phyloP scores from a whole-genome alignment of 2,888 invertebrate genomes.

The Drosophila barbarae region DNA sequence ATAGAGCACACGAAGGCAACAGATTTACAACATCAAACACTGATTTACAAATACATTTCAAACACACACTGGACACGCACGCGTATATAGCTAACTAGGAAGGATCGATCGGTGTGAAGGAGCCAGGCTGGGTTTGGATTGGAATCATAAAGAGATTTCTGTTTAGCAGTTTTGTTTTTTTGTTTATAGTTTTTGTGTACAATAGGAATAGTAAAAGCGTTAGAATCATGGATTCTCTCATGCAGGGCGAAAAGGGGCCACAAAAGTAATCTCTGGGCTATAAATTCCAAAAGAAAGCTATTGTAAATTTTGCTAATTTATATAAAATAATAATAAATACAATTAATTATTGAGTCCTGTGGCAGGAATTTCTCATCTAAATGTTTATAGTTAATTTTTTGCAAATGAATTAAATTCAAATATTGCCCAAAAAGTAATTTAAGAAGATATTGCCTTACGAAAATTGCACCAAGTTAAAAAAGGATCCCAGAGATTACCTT shows the following conservation, averaged over 20 bases:
- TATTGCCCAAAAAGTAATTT: neutral
- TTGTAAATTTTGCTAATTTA: neutral
- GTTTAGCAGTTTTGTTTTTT: too few species aligned
- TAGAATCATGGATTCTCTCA: conserved; percentile 22
- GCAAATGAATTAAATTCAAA: conserved; percentile 2
- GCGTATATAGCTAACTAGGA: conserved; percentile 24
- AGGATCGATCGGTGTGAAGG: conserved; percentile 10
- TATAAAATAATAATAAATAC: neutral
- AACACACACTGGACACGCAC: conserved; percentile 21
- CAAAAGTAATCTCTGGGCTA: conserved; percentile 3
- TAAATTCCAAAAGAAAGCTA: neutral
- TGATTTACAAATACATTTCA: conserved; percentile 41
- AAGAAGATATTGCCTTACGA: neutral
- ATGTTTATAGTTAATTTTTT: neutral
- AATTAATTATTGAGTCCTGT: too few species aligned
- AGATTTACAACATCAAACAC: conserved; percentile 73
- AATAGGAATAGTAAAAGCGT: conserved; percentile 38
- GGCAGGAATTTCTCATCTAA: neutral
- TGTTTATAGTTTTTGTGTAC: conserved; percentile 18
- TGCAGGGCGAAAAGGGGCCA: neutral
- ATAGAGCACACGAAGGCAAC: conserved; percentile 74
- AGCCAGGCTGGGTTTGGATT: neutral
- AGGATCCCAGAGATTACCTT: conserved; percentile 5
- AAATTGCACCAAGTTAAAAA: neutral
- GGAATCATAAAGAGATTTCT: conserved; percentile 1